Conservation (phyloP, 2,797 vertebrate genomes). For the Squalus acanthias region DNA sequence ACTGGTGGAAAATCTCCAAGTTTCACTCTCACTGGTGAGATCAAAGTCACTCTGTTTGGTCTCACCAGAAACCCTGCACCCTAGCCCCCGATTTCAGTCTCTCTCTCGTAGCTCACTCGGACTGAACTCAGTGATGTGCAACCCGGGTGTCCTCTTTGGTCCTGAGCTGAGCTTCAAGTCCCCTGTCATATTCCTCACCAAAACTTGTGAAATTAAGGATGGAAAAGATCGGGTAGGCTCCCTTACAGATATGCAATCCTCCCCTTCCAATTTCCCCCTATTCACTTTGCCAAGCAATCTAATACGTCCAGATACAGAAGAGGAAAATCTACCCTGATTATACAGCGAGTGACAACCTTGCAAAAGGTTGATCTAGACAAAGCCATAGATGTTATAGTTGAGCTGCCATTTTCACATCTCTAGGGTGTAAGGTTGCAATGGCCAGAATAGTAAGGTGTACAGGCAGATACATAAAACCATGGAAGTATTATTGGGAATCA, state of each 20-base stretch:
- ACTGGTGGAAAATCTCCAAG: no score
- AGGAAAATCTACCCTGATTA: background rate
- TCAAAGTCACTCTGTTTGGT: no score
- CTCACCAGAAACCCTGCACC: no score
- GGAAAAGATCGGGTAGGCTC: background rate
- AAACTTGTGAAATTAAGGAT: background rate
- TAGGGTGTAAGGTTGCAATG: background rate
- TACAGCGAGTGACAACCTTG: background rate
- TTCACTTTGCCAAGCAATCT: background rate
- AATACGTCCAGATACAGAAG: background rate
- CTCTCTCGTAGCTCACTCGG: no score
- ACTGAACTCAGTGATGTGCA: no score
- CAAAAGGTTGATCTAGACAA: background rate
- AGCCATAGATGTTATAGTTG: background rate
- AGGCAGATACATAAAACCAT: background rate
- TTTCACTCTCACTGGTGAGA: no score
- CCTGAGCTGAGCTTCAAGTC: no score
- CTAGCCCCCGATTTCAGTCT: no score
- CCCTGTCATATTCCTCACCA: no score
- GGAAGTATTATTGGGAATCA: background rate
- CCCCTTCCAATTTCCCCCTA: background rate
- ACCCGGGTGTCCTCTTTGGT: no score
- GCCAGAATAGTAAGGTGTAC: background rate
- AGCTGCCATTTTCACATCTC: background rate
- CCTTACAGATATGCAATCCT: background rate